Evolutionary conservation across 2,113 vertebrate species (phyloP), one percentile per base, ranked within the genome.

Genomic region (Etheostoma spectabile): DNA sequence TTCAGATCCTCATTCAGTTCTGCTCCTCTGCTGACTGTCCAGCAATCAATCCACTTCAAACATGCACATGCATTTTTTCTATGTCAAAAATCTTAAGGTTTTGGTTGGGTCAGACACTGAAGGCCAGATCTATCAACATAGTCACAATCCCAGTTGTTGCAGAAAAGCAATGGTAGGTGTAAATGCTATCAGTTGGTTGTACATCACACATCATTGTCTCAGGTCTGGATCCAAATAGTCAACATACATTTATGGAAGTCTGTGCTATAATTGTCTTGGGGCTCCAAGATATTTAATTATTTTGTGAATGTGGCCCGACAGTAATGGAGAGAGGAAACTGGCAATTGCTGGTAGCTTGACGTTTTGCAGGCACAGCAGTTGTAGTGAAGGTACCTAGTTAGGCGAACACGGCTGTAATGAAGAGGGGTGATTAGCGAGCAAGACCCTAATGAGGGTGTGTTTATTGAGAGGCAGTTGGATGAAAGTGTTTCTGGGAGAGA

Each of bases 381-480:
- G 80, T 83, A 89, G 88, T 84, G 82, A 88, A 91, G 88, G 51
- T 19, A 48, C 72, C 74, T 79, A 71, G 87, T 89, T 93, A 90
- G 87, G 87, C 27, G 51, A 88, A 79, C 75, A 49, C 27, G 55
- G 87, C 86, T 63, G 64, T 90, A 92, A 93, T 90, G 85, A 92
- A 92, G 82, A 91, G 80, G 51, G 61, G 85, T 91, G 90, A 92
- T 93, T 92, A 91, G 91, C 74, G n/a, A 86, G 80, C 10, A 51
- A 70, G 84, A 81, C 89, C 78, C 75, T 90, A 92, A 92, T 80
- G 84, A 92, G 85, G 85, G 63, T 10, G 80, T 89, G 90, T 93
- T 93, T 91, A 94, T 93, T 86, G 86, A 91, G 89, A 91, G 78
- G 84, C 88, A 73, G 77, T 21, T 51, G 86, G 82, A 88, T 82